Conservation (phyloP, 2,797 vertebrate genomes). For the Esox masquinongy region DNA sequence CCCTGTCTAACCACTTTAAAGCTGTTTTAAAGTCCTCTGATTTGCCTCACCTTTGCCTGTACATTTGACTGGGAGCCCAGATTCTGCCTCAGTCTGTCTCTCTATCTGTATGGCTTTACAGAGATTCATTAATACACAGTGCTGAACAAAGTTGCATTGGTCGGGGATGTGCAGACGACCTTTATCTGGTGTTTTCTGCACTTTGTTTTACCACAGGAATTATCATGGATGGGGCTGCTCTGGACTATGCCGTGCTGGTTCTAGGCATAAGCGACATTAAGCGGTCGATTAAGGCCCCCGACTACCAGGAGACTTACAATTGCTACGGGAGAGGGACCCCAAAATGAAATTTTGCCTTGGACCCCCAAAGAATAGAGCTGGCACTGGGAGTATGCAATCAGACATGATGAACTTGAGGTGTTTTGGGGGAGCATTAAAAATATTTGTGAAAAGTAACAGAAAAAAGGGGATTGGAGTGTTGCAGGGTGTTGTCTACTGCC, state of each 20-base stretch:
- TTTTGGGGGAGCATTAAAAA: not conserved
- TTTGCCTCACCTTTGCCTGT: not conserved
- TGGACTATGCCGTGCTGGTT: not conserved
- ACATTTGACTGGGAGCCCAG: not conserved
- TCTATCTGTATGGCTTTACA: not conserved
- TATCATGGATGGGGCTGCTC: not conserved
- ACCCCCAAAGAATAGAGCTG: no score
- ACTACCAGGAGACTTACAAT: no score
- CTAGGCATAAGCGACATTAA: no score
- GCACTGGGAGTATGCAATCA: not conserved
- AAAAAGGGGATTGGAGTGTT: not conserved
- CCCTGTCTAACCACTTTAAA: not conserved
- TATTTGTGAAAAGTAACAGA: not conserved
- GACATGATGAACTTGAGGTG: not conserved
- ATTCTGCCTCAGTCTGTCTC: not conserved
- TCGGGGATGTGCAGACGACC: not conserved
- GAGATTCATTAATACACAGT: not conserved
- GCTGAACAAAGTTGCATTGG: not conserved
- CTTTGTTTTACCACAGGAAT: not conserved
- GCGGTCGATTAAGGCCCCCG: no score
- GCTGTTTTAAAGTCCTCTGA: constrained; percentile 3
- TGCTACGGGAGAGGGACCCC: no score
- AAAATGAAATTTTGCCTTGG: no score
- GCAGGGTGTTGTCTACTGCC: not conserved
- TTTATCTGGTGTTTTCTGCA: not conserved